A percentile compares a stretch with the other conserved stretches of the same genome.
phyloP scores from a whole-genome alignment of 2,113 vertebrate species.

The Bufo gargarizans region DNA sequence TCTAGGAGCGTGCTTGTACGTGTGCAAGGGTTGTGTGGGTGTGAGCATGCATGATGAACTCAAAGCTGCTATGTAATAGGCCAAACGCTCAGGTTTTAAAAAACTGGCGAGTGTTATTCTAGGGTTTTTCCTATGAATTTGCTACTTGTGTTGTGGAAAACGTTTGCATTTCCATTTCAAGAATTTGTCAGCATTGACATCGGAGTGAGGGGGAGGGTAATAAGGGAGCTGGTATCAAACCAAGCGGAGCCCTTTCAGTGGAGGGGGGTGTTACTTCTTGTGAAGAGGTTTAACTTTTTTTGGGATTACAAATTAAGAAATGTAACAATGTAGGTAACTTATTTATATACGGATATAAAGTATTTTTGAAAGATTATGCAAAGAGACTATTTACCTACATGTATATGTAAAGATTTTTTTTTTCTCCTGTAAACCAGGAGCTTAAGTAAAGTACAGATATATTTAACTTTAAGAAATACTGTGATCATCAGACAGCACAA shows the following conservation, averaged over 20 bases:
- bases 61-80: slow-evolving; percentile 72
- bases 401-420: slow-evolving; percentile 76
- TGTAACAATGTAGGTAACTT: slow-evolving; percentile 70
- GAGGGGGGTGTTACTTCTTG: slow-evolving; percentile 13
- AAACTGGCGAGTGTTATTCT: slow-evolving; percentile 70
- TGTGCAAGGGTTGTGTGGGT: slow-evolving; percentile 65
- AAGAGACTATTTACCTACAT: slow-evolving; percentile 75
- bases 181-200: slow-evolving; percentile 70
- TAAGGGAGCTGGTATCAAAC: slow-evolving; percentile 64
- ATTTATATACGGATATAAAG: slow-evolving; percentile 77
- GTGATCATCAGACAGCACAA: slow-evolving; percentile 76
- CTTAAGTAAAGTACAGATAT: slow-evolving; percentile 68
- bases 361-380: slow-evolving; percentile 75
- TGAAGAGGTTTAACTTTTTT: slow-evolving; percentile 63
- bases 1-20: slow-evolving; percentile 61
- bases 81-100: slow-evolving; percentile 73
- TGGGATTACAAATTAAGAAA: slow-evolving; percentile 69
- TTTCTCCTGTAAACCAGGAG: slow-evolving; percentile 71
- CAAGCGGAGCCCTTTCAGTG: slow-evolving; percentile 63
- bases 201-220: slow-evolving; percentile 49
- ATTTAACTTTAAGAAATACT: slow-evolving; percentile 75
- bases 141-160: slow-evolving; percentile 68
- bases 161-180: slow-evolving; percentile 71
- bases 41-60: slow-evolving; percentile 64
- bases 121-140: slow-evolving; percentile 64